Evolutionary conservation across 2,113 vertebrate genomes (phyloP), one percentile per base, ranked within the genome.

Genomic region (Phoenicopterus ruber): DNA sequence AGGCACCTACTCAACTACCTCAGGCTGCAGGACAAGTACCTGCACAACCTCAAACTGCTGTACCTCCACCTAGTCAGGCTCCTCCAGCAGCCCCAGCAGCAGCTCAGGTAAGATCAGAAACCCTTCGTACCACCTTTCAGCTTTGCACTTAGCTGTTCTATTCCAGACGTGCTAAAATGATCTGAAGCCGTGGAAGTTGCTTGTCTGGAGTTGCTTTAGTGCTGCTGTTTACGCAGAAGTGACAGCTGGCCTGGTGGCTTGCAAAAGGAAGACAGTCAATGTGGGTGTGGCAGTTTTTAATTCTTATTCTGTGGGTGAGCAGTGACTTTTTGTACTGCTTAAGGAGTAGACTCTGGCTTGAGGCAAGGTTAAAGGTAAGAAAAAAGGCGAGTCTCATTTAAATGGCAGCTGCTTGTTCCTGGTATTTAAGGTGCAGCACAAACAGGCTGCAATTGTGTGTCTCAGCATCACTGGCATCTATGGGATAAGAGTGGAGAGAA

Each of bases 1-100:
- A 98, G 83, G 97, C 98, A 95, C 97, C 98, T 95, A 98, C 98
- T 95, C 98, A 98, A 97, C 98, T 99, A 99, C 99, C 99, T 99
- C 99, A 99, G 95, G 97, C 98, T 96, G 97, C 98, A 72, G 98
- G 98, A 77, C 98, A 98, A 88, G 96, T 57, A 58, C 97, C 98
- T 72, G 96, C 98, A 83, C 98, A 98, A 96, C 98, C 98, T 92
- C 98, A 97, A 87, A 97, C 98, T 97, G 98, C 96, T 95, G 94
- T 98, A 88, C 98, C 98, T 77, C 79, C 98, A 79, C 61, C 98
- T 83, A 93, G 86, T 66, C 97, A 96, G 94, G 95, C 95, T 87
- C 98, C 98, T 21, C 88, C 98, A 91, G 92, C 96, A 63, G 97
- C 97, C 72, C 97, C 98, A 34, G 96, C 97, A 31, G 97, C 98